Percentiles rank a stretch among this genome's conserved stretches.
phyloP scores from a whole-genome alignment of 2,113 vertebrate species.

The Corythoichthys haematopterus region DNA sequence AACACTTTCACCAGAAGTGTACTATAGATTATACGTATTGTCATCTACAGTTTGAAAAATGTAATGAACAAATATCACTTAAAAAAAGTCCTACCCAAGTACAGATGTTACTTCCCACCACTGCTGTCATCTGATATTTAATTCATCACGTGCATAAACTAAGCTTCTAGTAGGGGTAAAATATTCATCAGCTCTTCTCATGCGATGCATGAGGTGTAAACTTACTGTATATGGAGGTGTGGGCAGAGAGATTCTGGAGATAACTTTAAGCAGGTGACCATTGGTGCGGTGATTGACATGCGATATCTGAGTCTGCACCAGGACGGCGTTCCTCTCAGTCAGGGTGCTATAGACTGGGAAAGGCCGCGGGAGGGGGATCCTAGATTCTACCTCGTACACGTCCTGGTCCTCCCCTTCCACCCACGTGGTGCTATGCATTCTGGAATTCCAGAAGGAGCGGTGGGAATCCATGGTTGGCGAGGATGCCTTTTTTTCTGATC shows the following conservation, averaged over 20 bases:
- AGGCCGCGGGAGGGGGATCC: constrained; percentile 86
- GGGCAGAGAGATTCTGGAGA: constrained; percentile 93
- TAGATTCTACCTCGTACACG: constrained; percentile 89
- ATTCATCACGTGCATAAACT: constrained; percentile 14
- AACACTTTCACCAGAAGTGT: constrained; percentile 17
- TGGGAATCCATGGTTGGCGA: constrained; percentile 83
- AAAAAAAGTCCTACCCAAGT: not conserved
- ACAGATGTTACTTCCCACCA: not conserved
- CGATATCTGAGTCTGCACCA: constrained; percentile 88
- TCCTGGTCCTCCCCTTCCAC: constrained; percentile 83
- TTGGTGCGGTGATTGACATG: constrained; percentile 80
- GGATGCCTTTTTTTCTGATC: constrained; percentile 7
- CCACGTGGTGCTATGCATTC: constrained; percentile 68
- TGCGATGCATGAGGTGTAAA: constrained; percentile 33
- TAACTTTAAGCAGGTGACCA: constrained; percentile 86
- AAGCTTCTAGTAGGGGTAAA: constrained; percentile 17
- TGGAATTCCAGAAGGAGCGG: constrained; percentile 76
- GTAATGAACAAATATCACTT: not conserved
- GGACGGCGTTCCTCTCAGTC: constrained; percentile 84
- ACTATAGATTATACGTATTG: not conserved
- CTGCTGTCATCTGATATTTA: constrained; percentile 2
- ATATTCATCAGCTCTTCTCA: constrained; percentile 22
- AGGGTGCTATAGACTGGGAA: constrained; percentile 78
- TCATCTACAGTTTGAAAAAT: not conserved
- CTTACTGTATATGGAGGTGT: constrained; percentile 96